These are phyloP conservation scores for Centropus unirufus DNA, from an alignment of 2,113 vertebrate genomes.

Conservation along the genomic window DNA sequence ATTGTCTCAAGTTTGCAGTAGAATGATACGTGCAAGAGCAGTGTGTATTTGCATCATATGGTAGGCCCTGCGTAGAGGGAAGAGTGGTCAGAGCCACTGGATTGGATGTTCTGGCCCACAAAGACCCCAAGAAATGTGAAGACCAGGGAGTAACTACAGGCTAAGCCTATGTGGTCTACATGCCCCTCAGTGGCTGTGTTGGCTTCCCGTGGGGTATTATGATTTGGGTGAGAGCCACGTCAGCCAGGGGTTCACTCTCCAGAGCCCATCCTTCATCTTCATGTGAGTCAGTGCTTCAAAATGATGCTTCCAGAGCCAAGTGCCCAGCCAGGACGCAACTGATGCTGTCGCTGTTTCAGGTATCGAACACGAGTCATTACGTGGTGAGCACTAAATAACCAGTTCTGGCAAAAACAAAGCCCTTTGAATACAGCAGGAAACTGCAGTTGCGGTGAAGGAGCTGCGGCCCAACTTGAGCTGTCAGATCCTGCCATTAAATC, in stretches of 20 bases:
- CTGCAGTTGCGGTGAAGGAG: neutral
- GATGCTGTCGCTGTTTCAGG: neutral
- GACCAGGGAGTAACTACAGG: too few relatives aligned
- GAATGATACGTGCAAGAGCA: neutral
- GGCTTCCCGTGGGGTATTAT: neutral
- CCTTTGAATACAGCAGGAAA: neutral
- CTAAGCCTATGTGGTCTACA: neutral
- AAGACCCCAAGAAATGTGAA: neutral
- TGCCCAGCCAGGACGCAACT: accelerated
- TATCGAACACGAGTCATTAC: accelerated
- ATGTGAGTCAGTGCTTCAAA: neutral
- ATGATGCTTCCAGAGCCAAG: neutral
- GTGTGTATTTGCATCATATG: neutral
- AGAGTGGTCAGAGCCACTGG: accelerated
- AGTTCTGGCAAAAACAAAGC: neutral
- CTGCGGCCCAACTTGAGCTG: neutral
- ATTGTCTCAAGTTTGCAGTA: slow-evolving; percentile 65
- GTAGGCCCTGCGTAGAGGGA: accelerated
- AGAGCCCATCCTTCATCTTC: neutral
- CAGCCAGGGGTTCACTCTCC: neutral
- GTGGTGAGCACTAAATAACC: neutral
- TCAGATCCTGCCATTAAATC: slow-evolving; percentile 17
- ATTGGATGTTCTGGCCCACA: neutral
- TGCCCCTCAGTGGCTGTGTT: accelerated
- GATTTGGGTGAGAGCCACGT: neutral